phyloP scores from a whole-genome alignment of 2,113 vertebrate genomes.

The Synchiropus splendidus region DNA sequence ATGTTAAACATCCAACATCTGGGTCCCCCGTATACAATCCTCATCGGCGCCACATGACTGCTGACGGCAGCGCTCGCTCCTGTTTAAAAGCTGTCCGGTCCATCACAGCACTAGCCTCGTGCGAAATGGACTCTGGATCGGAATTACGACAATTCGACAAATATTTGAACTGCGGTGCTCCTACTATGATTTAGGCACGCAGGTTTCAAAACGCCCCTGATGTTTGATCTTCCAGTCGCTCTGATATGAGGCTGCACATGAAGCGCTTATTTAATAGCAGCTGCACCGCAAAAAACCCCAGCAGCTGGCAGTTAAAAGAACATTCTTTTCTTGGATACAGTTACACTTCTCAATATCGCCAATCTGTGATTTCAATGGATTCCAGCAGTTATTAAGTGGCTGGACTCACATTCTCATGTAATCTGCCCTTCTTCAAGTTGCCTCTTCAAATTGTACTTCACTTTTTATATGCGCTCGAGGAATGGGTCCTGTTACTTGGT shows the following conservation, averaged over 20 bases:
- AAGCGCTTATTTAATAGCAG: constrained; percentile 52
- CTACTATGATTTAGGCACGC: constrained; percentile 42
- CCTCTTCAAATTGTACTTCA: constrained; percentile 4
- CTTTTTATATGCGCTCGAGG: too few relatives aligned
- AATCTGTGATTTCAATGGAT: constrained; percentile 35
- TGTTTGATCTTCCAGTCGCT: constrained; percentile 41
- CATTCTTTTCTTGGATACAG: constrained; percentile 30
- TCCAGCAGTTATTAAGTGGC: constrained; percentile 29
- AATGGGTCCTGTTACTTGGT: too few relatives aligned
- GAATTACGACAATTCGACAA: constrained; percentile 42
- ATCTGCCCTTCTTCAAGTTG: constrained; percentile 1
- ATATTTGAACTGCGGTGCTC: constrained; percentile 44
- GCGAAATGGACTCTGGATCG: constrained; percentile 46
- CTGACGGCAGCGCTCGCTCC: constrained; percentile 23
- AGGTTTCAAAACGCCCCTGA: constrained; percentile 32
- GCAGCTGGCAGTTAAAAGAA: constrained; percentile 54
- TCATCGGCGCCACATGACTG: constrained; percentile 50
- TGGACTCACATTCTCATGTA: constrained; percentile 7
- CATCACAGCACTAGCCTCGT: constrained; percentile 10
- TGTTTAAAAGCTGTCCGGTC: constrained; percentile 31
- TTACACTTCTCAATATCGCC: constrained; percentile 38
- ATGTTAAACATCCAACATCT: constrained; percentile 58
- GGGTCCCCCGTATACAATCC: constrained; percentile 44
- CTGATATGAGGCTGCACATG: constrained; percentile 33
- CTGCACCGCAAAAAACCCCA: constrained; percentile 41